These are phyloP conservation scores for Aphodius granarius DNA, from an alignment of 2,888 invertebrate genomes.

Conservation along the genomic window DNA sequence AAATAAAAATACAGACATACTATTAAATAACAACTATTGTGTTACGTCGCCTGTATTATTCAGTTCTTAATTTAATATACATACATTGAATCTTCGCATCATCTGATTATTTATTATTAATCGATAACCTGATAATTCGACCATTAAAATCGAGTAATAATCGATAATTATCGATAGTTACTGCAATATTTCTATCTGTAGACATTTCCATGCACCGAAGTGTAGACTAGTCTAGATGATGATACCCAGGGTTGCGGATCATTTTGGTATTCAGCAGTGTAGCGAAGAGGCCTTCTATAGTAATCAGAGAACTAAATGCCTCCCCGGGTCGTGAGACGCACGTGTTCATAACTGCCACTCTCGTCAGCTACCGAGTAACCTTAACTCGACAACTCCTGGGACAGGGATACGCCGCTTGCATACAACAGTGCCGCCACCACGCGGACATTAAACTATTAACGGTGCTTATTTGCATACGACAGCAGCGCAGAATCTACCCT, in stretches of 20 bases:
- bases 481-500: constrained; percentile 10
- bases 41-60: no score
- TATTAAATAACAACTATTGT: no score
- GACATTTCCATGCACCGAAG: not conserved
- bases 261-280: constrained; percentile 42
- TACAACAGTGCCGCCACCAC: constrained; percentile 33
- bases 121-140: no score
- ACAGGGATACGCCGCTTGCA: constrained; percentile 39
- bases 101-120: no score
- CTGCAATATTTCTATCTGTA: not conserved
- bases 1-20: no score
- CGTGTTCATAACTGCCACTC: constrained; percentile 47
- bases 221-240: constrained; percentile 20
- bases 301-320: constrained; percentile 48
- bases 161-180: not conserved
- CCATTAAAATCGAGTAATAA: no score
- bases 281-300: constrained; percentile 41
- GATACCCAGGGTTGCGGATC: constrained; percentile 28
- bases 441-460: constrained; percentile 47
- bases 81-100: no score
- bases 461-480: constrained; percentile 43
- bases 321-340: constrained; percentile 41
- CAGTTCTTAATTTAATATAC: no score
- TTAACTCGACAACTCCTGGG: constrained; percentile 40
- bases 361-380: constrained; percentile 42